These are phyloP conservation scores for Mnemiopsis leidyi DNA, from an alignment of 37 sponge, comb jelly and placozoan genomes.

Conservation along the genomic window DNA sequence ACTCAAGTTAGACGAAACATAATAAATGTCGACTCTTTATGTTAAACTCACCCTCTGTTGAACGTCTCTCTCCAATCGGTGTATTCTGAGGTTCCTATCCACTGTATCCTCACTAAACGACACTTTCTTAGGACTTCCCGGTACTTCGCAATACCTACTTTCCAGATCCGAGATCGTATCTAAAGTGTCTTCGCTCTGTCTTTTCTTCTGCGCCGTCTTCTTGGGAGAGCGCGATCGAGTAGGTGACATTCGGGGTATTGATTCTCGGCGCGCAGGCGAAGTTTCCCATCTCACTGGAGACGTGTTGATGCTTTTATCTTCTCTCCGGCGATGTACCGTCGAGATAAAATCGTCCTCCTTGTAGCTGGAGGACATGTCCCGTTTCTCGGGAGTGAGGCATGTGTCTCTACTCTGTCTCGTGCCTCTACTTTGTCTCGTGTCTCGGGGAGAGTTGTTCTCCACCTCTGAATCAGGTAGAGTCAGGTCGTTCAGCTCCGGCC, in stretches of 20 bases:
- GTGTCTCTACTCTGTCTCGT: not conserved
- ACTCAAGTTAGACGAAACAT: no score
- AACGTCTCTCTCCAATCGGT: not conserved
- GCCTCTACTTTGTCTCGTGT: not conserved
- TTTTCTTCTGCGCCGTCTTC: not conserved
- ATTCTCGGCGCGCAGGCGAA: not conserved
- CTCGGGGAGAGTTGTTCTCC: not conserved
- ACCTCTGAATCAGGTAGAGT: slow-evolving; percentile 39
- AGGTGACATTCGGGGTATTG: not conserved
- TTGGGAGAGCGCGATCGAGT: not conserved
- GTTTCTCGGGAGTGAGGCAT: not conserved
- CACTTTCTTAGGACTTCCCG: not conserved
- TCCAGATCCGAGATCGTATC: slow-evolving; percentile 28
- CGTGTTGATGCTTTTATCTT: slow-evolving; percentile 48
- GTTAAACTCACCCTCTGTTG: slow-evolving; percentile 16
- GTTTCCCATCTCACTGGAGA: not conserved
- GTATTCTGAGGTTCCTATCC: not conserved
- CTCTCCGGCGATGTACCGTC: not conserved
- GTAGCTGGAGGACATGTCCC: slow-evolving; percentile 53
- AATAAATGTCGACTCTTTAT: no score
- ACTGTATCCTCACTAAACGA: slow-evolving; percentile 37
- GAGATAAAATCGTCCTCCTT: slow-evolving; percentile 49
- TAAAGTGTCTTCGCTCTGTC: not conserved
- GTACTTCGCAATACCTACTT: not conserved
- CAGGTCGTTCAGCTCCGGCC: slow-evolving; percentile 36